These are phyloP conservation scores for Adoxophyes honmai DNA, from an alignment of 1,140 invertebrate species.

Conservation along the genomic window DNA sequence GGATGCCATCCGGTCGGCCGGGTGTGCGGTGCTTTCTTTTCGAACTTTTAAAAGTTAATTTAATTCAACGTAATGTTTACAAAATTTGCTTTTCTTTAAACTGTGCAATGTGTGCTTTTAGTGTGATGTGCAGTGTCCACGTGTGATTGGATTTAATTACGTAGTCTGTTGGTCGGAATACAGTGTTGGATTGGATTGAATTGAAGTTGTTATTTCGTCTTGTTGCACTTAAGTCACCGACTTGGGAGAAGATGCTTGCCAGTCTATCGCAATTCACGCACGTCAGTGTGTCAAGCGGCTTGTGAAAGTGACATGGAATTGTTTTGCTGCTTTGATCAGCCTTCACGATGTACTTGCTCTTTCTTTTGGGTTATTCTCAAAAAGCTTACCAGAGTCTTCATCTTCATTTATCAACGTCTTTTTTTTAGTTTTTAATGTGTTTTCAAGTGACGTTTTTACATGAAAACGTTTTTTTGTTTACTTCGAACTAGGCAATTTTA, in stretches of 20 bases:
- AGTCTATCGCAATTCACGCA: constrained; percentile 6
- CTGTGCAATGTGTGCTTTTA: constrained; percentile 41
- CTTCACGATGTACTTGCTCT: background rate
- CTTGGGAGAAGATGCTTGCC: background rate
- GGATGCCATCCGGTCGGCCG: constrained; percentile 49
- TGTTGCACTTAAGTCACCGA: constrained; percentile 1
- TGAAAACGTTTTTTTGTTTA: too few species aligned
- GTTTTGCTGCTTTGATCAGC: constrained; percentile 7
- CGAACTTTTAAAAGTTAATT: constrained; percentile 44
- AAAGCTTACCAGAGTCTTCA: too few species aligned
- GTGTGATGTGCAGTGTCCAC: constrained; percentile 25
- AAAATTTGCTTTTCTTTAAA: constrained; percentile 50
- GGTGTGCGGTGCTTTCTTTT: constrained; percentile 43
- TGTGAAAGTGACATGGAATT: constrained; percentile 12
- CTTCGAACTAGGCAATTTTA: too few species aligned
- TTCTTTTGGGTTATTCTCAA: too few species aligned
- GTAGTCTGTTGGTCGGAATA: background rate
- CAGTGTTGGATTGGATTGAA: background rate
- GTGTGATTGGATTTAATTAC: background rate
- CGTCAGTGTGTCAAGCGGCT: constrained; percentile 4
- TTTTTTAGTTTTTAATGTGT: too few species aligned
- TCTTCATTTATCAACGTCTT: too few species aligned
- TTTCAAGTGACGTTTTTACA: too few species aligned
- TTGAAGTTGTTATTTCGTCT: constrained; percentile 12
- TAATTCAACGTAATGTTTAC: constrained; percentile 29